Evolutionary conservation across 2,797 vertebrate genomes (phyloP), one percentile per base, ranked within the genome.

Genomic region (Aulostomus chinensis): DNA sequence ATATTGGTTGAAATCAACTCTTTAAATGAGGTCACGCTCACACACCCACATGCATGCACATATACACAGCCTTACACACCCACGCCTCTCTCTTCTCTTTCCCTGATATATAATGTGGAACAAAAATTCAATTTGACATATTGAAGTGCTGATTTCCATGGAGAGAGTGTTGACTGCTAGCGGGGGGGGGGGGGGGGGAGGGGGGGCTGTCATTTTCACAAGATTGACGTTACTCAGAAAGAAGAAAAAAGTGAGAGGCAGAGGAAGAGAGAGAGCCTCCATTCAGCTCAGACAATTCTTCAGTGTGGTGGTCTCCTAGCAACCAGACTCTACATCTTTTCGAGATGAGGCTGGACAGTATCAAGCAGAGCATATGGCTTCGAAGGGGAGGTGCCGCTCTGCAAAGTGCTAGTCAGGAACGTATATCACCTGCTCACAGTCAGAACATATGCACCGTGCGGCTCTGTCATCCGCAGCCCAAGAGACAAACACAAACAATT

Each of bases 221-320:
- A 79, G 81, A 81, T 71, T 83, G 82, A 69, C 82, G 80, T 75
- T 55, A 68, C 61, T 61, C 13, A 9, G 32, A 36, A 52, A 67
- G 52, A 59, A 51, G 46, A 46, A 39, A 12, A 50, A 43, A n/a
- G 24, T 20, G 9, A 49, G 35, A 26, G 16, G 33, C 25, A 28
- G 22, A 40, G 26, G 13, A 42, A 26, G 41, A 49, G 52, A 3
- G 36, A 31, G 66, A 60, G 72, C 58, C 78, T 78, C 90, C 89
- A 87, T 92, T 93, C 91, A 92, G 86, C 88, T 82, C 87, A 83
- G 91, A 89, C 89, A 85, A 71, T 92, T 87, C 91, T 86, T 93
- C 91, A 88, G 89, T 88, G 86, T 91, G 81, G 89, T 34, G 46
- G 86, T 91, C 66, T 77, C 88, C 87, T 90, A 90, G 90, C 89